Evolutionary conservation across 2,797 vertebrate genomes (phyloP).

Genomic region (Odontamblyopus rebecca): DNA sequence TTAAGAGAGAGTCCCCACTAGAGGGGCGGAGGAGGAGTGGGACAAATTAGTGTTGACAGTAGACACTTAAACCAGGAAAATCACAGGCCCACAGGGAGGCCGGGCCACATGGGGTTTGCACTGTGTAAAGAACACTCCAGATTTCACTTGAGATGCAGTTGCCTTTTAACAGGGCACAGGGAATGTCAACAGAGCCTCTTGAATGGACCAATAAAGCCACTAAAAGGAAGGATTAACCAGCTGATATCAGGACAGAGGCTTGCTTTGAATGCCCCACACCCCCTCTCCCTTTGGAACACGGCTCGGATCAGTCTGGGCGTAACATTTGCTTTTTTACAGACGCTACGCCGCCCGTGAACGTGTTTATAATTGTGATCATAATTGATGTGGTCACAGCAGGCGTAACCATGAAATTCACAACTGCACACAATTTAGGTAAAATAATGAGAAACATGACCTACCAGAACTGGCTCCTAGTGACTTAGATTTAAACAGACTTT

Average conservation of each 20-base stretch:
- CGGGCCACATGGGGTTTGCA: constrained; percentile 80
- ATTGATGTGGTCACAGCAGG: constrained; percentile 46
- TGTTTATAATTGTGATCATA: constrained; percentile 50
- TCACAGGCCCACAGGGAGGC: constrained; percentile 83
- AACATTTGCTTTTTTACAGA: constrained; percentile 60
- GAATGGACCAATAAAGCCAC: constrained; percentile 85
- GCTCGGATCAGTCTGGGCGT: constrained; percentile 52
- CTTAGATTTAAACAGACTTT: too few species aligned
- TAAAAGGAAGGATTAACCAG: constrained; percentile 82
- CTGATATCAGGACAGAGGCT: constrained; percentile 78
- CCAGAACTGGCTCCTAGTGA: constrained; percentile 33
- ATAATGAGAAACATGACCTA: constrained; percentile 5
- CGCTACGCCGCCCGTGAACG: constrained; percentile 33
- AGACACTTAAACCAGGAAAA: constrained; percentile 87
- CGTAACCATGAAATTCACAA: constrained; percentile 40
- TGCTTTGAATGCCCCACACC: constrained; percentile 58
- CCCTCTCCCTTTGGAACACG: constrained; percentile 43
- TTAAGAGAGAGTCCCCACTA: constrained; percentile 75
- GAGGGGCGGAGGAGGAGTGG: constrained; percentile 75
- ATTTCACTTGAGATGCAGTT: constrained; percentile 81
- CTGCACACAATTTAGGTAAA: background rate
- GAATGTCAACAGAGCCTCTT: constrained; percentile 83
- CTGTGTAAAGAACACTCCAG: constrained; percentile 84
- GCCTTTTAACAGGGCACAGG: constrained; percentile 82
- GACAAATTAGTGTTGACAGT: constrained; percentile 90